phyloP scores from a whole-genome alignment of 2,113 vertebrate genomes.

The Sinocyclocheilus maitianheensis region DNA sequence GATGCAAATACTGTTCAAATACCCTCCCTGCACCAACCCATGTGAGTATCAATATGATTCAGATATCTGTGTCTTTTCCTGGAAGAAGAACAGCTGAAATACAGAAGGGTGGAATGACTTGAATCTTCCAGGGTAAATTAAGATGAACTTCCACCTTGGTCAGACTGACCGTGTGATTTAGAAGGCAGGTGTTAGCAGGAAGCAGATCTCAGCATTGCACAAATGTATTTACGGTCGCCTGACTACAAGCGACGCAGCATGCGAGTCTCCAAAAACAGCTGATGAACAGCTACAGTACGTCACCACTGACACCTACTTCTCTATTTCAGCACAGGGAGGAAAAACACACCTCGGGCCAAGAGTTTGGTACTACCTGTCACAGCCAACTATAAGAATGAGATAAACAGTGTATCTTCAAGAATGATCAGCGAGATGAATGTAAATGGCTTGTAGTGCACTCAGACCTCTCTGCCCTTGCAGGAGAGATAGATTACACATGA shows the following conservation, averaged over 20 bases:
- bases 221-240: slow-evolving; percentile 43
- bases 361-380: not conserved
- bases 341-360: slow-evolving; percentile 21
- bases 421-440: not conserved
- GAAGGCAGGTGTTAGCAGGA: not conserved
- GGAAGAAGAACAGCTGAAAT: not conserved
- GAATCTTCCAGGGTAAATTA: slow-evolving; percentile 11
- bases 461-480: not conserved
- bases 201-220: slow-evolving; percentile 8
- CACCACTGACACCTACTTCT: slow-evolving; percentile 30
- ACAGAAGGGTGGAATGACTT: not conserved
- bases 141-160: not conserved
- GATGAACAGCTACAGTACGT: slow-evolving; percentile 13
- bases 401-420: not conserved
- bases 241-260: slow-evolving; percentile 28
- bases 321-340: slow-evolving; percentile 6
- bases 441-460: not conserved
- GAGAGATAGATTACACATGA: not conserved
- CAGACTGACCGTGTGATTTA: not conserved
- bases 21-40: not conserved
- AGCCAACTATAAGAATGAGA: not conserved
- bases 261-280: slow-evolving; percentile 25
- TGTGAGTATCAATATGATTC: not conserved
- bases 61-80: slow-evolving; percentile 2
- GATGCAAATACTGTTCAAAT: not conserved